Percentiles rank a stretch among this genome's conserved stretches.
phyloP scores from a whole-genome alignment of 2,888 invertebrate genomes.

The Andrena minutula region DNA sequence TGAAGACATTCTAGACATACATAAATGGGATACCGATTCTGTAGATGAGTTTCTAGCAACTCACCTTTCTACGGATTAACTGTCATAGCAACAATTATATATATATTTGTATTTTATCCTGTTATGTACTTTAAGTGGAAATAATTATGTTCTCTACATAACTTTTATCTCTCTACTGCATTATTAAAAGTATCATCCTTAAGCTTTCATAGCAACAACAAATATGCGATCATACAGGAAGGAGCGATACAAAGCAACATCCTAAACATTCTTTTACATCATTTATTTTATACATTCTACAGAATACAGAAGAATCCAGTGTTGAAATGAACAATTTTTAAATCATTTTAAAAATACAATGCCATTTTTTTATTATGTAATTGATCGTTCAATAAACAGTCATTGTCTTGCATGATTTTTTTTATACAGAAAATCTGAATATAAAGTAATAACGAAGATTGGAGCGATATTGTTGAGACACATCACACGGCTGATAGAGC shows the following conservation, averaged over 20 bases:
- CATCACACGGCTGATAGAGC: not conserved
- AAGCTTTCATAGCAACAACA: too few relatives aligned
- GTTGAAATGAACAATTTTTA: constrained; percentile 74
- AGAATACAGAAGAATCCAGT: constrained; percentile 65
- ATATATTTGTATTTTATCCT: constrained; percentile 13
- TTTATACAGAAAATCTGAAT: constrained; percentile 29
- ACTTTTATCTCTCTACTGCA: not conserved
- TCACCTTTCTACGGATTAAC: constrained; percentile 87
- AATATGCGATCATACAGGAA: too few relatives aligned
- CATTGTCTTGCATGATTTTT: constrained; percentile 25
- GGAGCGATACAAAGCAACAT: not conserved
- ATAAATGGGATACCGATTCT: constrained; percentile 99
- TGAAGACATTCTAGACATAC: constrained; percentile 96
- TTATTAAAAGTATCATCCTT: not conserved
- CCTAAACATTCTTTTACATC: constrained; percentile 16
- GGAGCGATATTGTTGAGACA: constrained; percentile 16
- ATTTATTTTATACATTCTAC: constrained; percentile 62
- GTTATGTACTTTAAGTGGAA: constrained; percentile 26
- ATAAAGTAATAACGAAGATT: constrained; percentile 41
- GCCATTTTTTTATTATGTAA: constrained; percentile 21
- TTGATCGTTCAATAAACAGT: constrained; percentile 27
- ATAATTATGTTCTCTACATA: constrained; percentile 28
- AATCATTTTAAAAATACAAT: constrained; percentile 56
- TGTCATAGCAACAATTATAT: constrained; percentile 11
- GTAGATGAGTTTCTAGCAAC: constrained; percentile 98